Conservation (phyloP, 30 jellyfish, hydroid and myxozoan genomes). For the Euphysa ruthae region DNA sequence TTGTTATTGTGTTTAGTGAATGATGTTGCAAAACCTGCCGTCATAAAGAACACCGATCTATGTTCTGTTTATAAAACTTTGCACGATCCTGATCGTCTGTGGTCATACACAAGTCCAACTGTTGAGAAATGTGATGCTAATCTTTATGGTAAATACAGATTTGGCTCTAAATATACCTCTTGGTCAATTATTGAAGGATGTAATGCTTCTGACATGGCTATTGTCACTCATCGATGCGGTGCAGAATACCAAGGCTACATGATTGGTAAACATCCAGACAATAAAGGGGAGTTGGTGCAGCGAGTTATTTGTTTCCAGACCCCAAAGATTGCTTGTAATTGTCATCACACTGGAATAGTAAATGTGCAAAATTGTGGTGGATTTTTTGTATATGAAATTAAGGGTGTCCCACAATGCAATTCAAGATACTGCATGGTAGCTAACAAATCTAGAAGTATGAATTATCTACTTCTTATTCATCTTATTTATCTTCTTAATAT, state of each 20-base stretch:
- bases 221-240: conserved; percentile 43
- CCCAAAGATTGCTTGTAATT: conserved; percentile 36
- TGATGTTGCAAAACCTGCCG: conserved; percentile 10
- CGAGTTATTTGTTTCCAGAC: conserved; percentile 56
- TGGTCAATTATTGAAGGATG: conserved; percentile 33
- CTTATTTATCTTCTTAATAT: too few species aligned
- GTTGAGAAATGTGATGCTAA: conserved; percentile 51
- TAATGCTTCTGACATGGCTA: conserved; percentile 3
- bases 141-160: conserved; percentile 73
- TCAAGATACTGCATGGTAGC: conserved; percentile 63
- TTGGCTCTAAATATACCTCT: conserved; percentile 58
- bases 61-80: conserved; percentile 39
- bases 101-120: conserved; percentile 42
- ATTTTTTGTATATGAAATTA: conserved; percentile 56
- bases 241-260: conserved; percentile 57
- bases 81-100: conserved; percentile 44
- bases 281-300: conserved; percentile 43
- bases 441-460: conserved; percentile 7
- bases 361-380: conserved; percentile 69
- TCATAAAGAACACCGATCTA: conserved; percentile 5
- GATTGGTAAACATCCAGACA: conserved; percentile 35
- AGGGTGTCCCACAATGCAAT: conserved; percentile 69
- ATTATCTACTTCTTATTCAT: too few species aligned
- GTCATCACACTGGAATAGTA: conserved; percentile 36
- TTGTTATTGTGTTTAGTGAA: background rate